These are phyloP conservation scores for Myripristis murdjan DNA, from an alignment of 2,797 vertebrate genomes.

Conservation along the genomic window DNA sequence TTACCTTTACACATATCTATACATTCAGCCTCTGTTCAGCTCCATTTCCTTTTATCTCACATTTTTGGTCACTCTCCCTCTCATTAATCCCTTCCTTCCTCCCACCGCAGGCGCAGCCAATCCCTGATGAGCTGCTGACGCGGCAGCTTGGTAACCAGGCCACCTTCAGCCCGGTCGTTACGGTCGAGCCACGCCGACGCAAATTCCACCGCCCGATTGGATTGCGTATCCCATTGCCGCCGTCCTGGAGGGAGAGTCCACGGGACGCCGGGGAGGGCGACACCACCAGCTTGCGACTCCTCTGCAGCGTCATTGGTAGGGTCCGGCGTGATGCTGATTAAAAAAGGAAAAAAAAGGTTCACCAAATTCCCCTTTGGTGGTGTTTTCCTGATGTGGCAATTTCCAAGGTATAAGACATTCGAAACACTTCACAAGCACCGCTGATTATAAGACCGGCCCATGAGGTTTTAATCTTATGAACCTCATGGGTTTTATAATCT, in stretches of 20 bases:
- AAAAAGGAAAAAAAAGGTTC: background rate
- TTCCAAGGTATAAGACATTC: background rate
- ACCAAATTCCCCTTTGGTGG: background rate
- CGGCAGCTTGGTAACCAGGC: slow-evolving; percentile 98
- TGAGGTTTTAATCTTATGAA: too few species aligned
- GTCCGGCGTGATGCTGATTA: background rate
- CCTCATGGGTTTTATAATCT: too few species aligned
- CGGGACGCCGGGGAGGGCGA: slow-evolving; percentile 95
- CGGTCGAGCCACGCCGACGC: slow-evolving; percentile 94
- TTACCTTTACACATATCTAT: slow-evolving; percentile 3
- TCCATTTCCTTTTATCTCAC: slow-evolving; percentile 10
- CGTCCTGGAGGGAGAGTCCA: slow-evolving; percentile 95
- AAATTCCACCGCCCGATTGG: slow-evolving; percentile 98
- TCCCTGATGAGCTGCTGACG: slow-evolving; percentile 96
- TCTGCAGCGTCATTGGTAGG: slow-evolving; percentile 97
- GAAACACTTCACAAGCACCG: background rate
- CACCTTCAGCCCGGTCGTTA: slow-evolving; percentile 98
- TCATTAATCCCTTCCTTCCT: slow-evolving; percentile 9
- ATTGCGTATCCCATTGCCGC: slow-evolving; percentile 94
- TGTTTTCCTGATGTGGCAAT: background rate
- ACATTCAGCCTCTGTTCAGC: slow-evolving; percentile 4
- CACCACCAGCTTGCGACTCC: slow-evolving; percentile 96
- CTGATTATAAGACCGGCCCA: slow-evolving; percentile 1
- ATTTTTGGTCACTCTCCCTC: background rate
- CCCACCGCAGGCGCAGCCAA: slow-evolving; percentile 92